A percentile compares a stretch with the other conserved stretches of the same genome.
These are phyloP conservation scores for Hirtodrosophila alboralis DNA, from an alignment of 2,888 invertebrate genomes.

Conservation along the genomic window DNA sequence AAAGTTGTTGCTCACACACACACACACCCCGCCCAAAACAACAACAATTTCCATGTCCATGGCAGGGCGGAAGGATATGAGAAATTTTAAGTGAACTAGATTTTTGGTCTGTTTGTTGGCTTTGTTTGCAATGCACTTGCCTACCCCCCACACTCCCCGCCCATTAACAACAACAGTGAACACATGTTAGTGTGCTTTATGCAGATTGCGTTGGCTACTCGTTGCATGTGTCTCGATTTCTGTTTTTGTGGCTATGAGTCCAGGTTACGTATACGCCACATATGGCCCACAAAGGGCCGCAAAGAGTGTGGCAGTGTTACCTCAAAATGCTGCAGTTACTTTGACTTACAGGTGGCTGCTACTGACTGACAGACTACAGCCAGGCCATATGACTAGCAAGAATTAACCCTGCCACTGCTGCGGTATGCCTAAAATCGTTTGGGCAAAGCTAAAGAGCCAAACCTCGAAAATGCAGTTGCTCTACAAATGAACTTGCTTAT, in stretches of 20 bases:
- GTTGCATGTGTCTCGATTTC: constrained; percentile 32
- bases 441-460: constrained; percentile 47
- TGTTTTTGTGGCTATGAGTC: constrained; percentile 38
- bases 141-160: too few species aligned
- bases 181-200: constrained; percentile 33
- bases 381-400: constrained; percentile 16
- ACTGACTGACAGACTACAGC: constrained; percentile 20
- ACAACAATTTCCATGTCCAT: constrained; percentile 8
- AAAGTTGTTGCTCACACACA: constrained; percentile 19
- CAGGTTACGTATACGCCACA: constrained; percentile 50
- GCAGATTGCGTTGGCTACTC: constrained; percentile 15
- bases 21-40: not conserved
- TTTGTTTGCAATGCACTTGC: constrained; percentile 51
- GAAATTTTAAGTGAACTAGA: constrained; percentile 79
- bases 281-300: constrained; percentile 23
- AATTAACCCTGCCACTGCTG: constrained; percentile 53
- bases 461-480: constrained; percentile 51
- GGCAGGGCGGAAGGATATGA: constrained; percentile 74
- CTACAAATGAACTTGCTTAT: constrained; percentile 40
- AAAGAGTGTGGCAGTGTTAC: constrained; percentile 29
- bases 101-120: constrained; percentile 70
- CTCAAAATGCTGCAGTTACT: constrained; percentile 36
- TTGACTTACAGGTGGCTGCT: constrained; percentile 15
- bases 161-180: constrained; percentile 46
- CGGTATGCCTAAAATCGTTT: constrained; percentile 46